These are phyloP conservation scores for Syrista parreyssii DNA, from an alignment of 2,888 invertebrate genomes.

Conservation along the genomic window DNA sequence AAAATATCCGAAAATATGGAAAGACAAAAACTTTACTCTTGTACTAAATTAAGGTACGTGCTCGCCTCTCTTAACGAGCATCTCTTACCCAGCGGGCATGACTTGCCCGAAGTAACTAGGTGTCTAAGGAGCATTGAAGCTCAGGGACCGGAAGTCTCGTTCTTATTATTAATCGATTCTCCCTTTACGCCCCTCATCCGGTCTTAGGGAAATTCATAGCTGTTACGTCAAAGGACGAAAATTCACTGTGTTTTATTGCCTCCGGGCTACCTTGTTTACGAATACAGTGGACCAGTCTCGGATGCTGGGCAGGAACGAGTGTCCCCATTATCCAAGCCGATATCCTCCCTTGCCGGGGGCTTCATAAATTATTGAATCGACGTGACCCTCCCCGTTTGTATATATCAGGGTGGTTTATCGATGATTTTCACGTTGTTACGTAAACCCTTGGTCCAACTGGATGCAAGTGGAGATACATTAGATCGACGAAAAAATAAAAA, in stretches of 20 bases:
- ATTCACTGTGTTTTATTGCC: not conserved
- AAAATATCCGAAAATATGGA: not conserved
- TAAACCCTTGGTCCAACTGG: too few species aligned
- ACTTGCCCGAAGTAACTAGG: not conserved
- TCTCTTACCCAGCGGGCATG: not conserved
- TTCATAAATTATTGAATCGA: not conserved
- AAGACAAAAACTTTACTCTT: too few species aligned
- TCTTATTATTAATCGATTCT: not conserved
- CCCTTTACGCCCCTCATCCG: not conserved
- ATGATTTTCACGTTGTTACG: too few species aligned
- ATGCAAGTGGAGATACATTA: too few species aligned
- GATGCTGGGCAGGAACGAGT: not conserved
- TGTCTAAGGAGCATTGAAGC: not conserved
- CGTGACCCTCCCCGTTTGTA: not conserved
- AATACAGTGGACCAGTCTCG: not conserved
- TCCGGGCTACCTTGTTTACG: not conserved
- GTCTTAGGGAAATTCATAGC: not conserved
- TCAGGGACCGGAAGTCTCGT: not conserved
- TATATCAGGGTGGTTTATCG: too few species aligned
- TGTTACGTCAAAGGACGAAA: not conserved
- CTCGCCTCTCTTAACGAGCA: not conserved
- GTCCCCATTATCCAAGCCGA: not conserved
- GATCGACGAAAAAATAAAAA: too few species aligned
- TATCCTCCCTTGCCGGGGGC: not conserved
- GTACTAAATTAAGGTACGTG: not conserved